phyloP scores from a whole-genome alignment of 92 coral and sea anemone genomes.

The Porites rus region DNA sequence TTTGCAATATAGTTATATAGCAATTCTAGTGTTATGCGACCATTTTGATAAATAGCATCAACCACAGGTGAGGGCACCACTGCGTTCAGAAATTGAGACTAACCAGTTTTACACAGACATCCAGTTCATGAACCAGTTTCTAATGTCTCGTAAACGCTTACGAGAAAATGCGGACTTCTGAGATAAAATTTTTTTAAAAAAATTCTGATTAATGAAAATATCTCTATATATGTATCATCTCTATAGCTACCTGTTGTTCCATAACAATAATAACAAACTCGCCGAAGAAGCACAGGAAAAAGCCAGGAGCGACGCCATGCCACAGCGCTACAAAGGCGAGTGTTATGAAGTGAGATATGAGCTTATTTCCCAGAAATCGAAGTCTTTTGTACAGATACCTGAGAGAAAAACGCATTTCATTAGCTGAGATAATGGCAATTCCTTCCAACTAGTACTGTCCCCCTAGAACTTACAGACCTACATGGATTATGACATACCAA shows the following conservation, averaged over 20 bases:
- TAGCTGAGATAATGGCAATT: neutral
- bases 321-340: conserved; percentile 68
- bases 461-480: no score
- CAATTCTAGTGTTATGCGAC: no score
- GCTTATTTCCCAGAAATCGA: conserved; percentile 65
- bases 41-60: no score
- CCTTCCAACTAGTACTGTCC: neutral
- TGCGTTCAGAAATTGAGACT: no score
- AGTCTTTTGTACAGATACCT: conserved; percentile 73
- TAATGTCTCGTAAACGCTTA: no score
- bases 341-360: conserved; percentile 55
- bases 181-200: no score
- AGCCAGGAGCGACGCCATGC: conserved; percentile 74
- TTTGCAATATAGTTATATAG: no score
- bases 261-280: conserved; percentile 55
- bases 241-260: conserved; percentile 37
- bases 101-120: no score
- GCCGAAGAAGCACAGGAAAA: conserved; percentile 60
- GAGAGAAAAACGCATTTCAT: neutral
- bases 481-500: no score
- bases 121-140: no score
- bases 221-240: neutral
- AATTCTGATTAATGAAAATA: neutral
- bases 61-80: no score
- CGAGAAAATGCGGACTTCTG: no score